Base-by-base conservation (phyloP, 2,797 vertebrate genomes). In the Halcyon leucocephala region DNA sequence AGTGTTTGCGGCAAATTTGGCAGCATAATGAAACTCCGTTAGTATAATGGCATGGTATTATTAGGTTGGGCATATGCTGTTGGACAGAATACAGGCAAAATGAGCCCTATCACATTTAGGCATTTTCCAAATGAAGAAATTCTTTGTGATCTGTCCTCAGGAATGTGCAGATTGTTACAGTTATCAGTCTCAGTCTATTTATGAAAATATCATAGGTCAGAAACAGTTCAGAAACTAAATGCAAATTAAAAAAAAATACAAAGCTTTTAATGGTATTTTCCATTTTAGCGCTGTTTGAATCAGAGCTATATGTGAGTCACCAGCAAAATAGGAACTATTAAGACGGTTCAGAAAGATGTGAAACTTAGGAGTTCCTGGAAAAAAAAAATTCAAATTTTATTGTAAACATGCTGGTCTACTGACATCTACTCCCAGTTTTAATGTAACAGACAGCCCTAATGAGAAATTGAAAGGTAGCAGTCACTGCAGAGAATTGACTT, bases 151-250 rank as follows among this genome's bases (percentile, higher is more conserved):
- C 52, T 73, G 39, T 79, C 69, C 93, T 92, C 85, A 82, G 71
- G 82, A 96, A 94, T 46, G 65, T 35, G 52, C 54, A 65, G 82
- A 61, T 91, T 93, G 54, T 84, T 96, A 69, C 25, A 92, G 69
- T 76, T 94, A 90, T 89, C 48, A 62, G 41, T 93, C 81, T 89
- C 57, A 85, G 65, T 49, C 86, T 94, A 77, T 65, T 97, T 95
- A 66, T 73, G 84, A 95, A 97, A 96, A 93, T 85, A 96, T 77
- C 87, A 87, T 10, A 82, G 92, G 82, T 93, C 95, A 93, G 65
- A 84, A 95, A 20, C 42, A 69, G 87, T 95, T 90, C 93, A 94
- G 66, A 86, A 95, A 80, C 44, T 28, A 81, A 82, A 93, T 26
- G 41, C 67, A 90, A 96, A 86, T 89, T 46, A 64, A 85, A 67